These are phyloP conservation scores for Drosophila helvetica DNA, from an alignment of 2,888 invertebrate genomes.

Conservation along the genomic window DNA sequence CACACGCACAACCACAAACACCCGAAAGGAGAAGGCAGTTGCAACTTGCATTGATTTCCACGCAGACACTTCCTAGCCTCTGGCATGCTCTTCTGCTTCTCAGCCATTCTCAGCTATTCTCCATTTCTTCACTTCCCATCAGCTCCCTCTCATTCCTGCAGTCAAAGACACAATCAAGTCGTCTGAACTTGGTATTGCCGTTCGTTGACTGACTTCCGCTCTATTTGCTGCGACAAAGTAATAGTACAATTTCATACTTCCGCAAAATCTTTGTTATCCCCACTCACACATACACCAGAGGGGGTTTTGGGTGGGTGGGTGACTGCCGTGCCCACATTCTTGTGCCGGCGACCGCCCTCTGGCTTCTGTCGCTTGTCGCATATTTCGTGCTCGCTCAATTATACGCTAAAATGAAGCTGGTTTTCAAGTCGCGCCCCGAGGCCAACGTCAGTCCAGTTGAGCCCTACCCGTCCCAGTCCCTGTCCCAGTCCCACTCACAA, in stretches of 20 bases:
- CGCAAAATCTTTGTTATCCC: constrained; percentile 69
- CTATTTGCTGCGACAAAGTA: constrained; percentile 76
- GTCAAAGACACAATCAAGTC: constrained; percentile 62
- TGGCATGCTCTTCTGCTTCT: constrained; percentile 1
- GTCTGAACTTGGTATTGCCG: constrained; percentile 53
- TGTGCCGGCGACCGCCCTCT: constrained; percentile 45
- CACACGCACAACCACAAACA: constrained; percentile 27
- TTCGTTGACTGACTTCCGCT: constrained; percentile 77
- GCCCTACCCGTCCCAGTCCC: constrained; percentile 13
- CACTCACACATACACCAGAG: constrained; percentile 39
- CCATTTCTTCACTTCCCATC: background rate
- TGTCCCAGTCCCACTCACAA: no score
- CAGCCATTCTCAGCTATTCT: constrained; percentile 7
- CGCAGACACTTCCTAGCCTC: constrained; percentile 17
- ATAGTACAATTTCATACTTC: constrained; percentile 78
- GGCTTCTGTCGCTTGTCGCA: constrained; percentile 67
- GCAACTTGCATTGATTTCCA: constrained; percentile 45
- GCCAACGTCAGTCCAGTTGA: constrained; percentile 37
- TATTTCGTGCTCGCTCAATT: constrained; percentile 75
- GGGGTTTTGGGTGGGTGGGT: background rate
- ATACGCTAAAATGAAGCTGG: constrained; percentile 78
- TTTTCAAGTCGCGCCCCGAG: constrained; percentile 59
- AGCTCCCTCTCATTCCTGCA: constrained; percentile 36
- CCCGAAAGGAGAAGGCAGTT: constrained; percentile 4
- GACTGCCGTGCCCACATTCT: constrained; percentile 56